phyloP scores from a whole-genome alignment of 2,113 vertebrate species.

The Ceyx melanurus region DNA sequence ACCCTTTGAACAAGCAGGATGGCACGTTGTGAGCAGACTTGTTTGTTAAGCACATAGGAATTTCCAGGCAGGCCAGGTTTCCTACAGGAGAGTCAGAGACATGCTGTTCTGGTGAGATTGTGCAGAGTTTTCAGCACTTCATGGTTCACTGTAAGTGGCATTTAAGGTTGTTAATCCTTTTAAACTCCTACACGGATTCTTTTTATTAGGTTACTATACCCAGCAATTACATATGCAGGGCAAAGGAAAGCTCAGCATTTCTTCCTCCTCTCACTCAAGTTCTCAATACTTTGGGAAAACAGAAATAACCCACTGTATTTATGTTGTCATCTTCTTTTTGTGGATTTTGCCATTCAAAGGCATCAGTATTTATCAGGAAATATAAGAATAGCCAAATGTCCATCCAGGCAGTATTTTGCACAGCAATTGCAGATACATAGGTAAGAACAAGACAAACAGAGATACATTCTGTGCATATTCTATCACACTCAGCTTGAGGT shows the following conservation, averaged over 20 bases:
- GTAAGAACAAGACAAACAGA: neutral
- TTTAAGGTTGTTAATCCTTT: constrained; percentile 24
- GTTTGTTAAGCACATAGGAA: constrained; percentile 13
- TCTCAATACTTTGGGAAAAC: neutral
- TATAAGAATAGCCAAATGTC: neutral
- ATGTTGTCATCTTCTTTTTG: neutral
- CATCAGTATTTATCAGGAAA: neutral
- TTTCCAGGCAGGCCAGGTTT: neutral
- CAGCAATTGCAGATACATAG: neutral
- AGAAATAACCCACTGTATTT: neutral
- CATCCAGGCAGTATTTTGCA: neutral
- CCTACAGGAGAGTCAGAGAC: neutral
- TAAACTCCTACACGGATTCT: constrained; percentile 2
- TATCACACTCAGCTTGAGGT: neutral
- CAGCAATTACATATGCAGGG: neutral
- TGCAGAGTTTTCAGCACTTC: neutral
- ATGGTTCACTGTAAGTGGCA: neutral
- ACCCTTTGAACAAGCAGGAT: constrained; percentile 25
- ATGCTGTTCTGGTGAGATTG: neutral
- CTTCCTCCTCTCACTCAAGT: neutral
- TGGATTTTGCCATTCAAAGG: neutral
- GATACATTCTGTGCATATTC: neutral
- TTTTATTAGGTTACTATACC: constrained; percentile 9
- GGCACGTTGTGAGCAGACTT: neutral
- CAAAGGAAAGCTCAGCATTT: neutral